These are phyloP conservation scores for Cataglyphis albicans DNA, from an alignment of 2,888 invertebrate genomes.

Conservation along the genomic window DNA sequence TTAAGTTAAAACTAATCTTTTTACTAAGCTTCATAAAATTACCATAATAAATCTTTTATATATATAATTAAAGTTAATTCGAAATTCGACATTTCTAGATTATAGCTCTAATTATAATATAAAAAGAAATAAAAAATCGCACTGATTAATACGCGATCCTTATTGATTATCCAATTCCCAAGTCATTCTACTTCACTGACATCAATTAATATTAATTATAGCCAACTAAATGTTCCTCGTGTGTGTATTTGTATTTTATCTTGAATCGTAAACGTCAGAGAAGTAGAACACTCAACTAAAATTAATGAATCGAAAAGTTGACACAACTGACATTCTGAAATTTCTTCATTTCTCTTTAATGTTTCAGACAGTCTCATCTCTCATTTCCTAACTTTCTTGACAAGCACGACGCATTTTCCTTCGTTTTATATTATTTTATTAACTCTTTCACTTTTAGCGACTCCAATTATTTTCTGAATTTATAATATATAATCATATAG, in stretches of 20 bases:
- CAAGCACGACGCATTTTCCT: not conserved
- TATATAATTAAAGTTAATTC: too few relatives aligned
- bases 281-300: conserved; percentile 15
- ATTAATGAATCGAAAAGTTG: conserved; percentile 25
- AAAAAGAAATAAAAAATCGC: conserved; percentile 1
- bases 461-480: not conserved
- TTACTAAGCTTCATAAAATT: not conserved
- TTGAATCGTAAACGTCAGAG: not conserved
- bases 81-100: not conserved
- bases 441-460: not conserved
- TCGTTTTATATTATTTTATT: conserved; percentile 17
- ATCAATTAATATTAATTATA: conserved; percentile 40
- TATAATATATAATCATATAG: not conserved
- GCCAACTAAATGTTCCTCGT: conserved; percentile 1
- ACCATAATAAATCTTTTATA: not conserved
- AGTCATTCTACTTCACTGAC: conserved; percentile 17
- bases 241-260: not conserved
- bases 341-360: not conserved
- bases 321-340: not conserved
- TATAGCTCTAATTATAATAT: not conserved
- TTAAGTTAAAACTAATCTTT: not conserved
- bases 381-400: not conserved
- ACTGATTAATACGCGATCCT: not conserved
- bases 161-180: not conserved
- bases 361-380: not conserved